These are phyloP conservation scores for Enteromius afrohamiltoni DNA, from an alignment of 2,797 vertebrate species.

Conservation along the genomic window DNA sequence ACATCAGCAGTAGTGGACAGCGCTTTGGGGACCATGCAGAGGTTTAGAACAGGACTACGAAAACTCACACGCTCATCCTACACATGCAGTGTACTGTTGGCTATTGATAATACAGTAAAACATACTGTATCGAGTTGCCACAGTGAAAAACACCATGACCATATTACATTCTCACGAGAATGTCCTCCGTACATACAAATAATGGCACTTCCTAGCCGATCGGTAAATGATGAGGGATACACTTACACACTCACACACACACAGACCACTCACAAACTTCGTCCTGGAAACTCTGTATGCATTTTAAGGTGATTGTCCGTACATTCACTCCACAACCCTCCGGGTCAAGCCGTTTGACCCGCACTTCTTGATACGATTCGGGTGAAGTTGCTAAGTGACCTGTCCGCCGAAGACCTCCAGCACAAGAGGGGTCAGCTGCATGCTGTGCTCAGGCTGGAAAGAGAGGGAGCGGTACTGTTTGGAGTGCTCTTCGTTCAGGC, in stretches of 20 bases:
- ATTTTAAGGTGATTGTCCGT: constrained; percentile 64
- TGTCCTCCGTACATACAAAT: constrained; percentile 9
- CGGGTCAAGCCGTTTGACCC: constrained; percentile 34
- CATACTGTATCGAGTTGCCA: constrained; percentile 25
- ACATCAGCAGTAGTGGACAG: constrained; percentile 60
- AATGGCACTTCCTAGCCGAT: constrained; percentile 7
- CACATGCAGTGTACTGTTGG: constrained; percentile 54
- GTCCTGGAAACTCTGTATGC: constrained; percentile 47
- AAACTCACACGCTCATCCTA: constrained; percentile 40
- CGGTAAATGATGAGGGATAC: constrained; percentile 17
- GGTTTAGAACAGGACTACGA: constrained; percentile 45
- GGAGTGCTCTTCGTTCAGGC: constrained; percentile 96
- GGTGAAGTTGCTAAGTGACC: constrained; percentile 81
- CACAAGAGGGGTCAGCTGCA: constrained; percentile 91
- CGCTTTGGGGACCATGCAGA: constrained; percentile 55
- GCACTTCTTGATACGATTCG: neutral
- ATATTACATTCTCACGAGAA: constrained; percentile 40
- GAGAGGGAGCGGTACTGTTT: constrained; percentile 94
- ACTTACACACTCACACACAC: constrained; percentile 39
- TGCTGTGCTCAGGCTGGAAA: constrained; percentile 87
- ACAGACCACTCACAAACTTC: constrained; percentile 24
- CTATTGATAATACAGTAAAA: constrained; percentile 46
- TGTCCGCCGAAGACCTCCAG: constrained; percentile 88
- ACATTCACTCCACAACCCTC: constrained; percentile 58
- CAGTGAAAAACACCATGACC: constrained; percentile 36